A percentile compares a stretch with the other conserved stretches of the same genome.
These are phyloP conservation scores for Thecocarcelia acutangulata DNA, from an alignment of 2,888 invertebrate genomes.

Conservation along the genomic window DNA sequence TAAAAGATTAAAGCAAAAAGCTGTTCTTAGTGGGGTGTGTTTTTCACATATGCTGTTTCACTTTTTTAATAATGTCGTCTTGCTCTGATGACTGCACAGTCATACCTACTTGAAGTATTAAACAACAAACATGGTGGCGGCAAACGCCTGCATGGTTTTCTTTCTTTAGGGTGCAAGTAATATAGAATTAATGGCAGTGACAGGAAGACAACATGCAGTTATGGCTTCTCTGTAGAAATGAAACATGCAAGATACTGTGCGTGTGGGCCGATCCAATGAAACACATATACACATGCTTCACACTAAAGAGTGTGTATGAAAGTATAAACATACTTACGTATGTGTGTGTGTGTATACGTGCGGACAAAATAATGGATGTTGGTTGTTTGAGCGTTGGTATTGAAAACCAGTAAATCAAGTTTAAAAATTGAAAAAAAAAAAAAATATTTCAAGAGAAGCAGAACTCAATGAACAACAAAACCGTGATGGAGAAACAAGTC, in stretches of 20 bases:
- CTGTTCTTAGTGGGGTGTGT: conserved; percentile 63
- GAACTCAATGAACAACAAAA: conserved; percentile 65
- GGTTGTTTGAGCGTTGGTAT: conserved; percentile 48
- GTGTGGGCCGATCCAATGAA: conserved; percentile 76
- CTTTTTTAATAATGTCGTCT: neutral
- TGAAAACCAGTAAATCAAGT: conserved; percentile 72
- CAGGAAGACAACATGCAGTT: conserved; percentile 58
- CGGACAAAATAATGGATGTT: conserved; percentile 25
- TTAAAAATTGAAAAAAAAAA: conserved; percentile 46
- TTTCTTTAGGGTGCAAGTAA: conserved; percentile 6
- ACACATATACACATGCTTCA: conserved; percentile 53
- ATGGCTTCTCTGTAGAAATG: conserved; percentile 66
- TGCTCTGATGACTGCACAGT: conserved; percentile 22
- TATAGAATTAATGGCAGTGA: conserved; percentile 52
- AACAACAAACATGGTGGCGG: conserved; percentile 56
- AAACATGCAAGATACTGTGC: conserved; percentile 51
- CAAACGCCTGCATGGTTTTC: conserved; percentile 36
- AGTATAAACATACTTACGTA: too few species aligned
- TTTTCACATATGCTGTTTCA: conserved; percentile 24
- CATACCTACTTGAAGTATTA: neutral
- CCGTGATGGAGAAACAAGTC: conserved; percentile 60
- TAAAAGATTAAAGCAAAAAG: conserved; percentile 64
- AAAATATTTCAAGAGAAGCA: conserved; percentile 46
- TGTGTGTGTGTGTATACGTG: conserved; percentile 1
- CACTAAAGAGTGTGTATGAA: conserved; percentile 14